Conservation (phyloP, 1,140 invertebrate species). For the Cyclargus thomasi region DNA sequence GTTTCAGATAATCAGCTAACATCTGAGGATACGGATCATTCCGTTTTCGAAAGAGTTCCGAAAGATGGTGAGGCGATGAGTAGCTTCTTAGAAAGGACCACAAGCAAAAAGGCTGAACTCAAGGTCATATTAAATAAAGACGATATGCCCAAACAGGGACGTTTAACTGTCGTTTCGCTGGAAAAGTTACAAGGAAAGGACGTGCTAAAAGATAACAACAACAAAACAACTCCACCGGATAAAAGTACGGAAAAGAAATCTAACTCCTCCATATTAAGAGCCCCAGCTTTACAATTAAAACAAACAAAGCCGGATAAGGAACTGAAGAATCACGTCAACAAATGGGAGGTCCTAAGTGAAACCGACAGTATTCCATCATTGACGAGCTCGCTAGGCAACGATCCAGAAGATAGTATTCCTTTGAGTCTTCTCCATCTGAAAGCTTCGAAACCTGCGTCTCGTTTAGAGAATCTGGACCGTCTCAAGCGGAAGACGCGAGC, state of each 20-base stretch:
- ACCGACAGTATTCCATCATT: constrained; percentile 76
- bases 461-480: constrained; percentile 61
- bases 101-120: constrained; percentile 60
- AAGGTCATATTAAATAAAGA: constrained; percentile 71
- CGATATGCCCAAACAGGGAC: constrained; percentile 69
- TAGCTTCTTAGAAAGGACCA: constrained; percentile 77
- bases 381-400: constrained; percentile 64
- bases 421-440: constrained; percentile 69
- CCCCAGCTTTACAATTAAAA: constrained; percentile 55
- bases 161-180: constrained; percentile 76
- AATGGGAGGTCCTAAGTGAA: constrained; percentile 77
- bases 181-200: constrained; percentile 77
- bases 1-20: constrained; percentile 57
- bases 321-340: constrained; percentile 63
- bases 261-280: constrained; percentile 54
- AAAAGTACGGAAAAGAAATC: constrained; percentile 43
- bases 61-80: constrained; percentile 79
- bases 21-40: constrained; percentile 62
- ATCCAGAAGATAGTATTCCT: constrained; percentile 72
- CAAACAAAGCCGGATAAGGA: constrained; percentile 63
- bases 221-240: constrained; percentile 31
- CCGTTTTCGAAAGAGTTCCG: constrained; percentile 79
- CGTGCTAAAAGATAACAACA: constrained; percentile 37
- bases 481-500: constrained; percentile 69
- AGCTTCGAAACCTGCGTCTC: constrained; percentile 45